A percentile compares a stretch with the other conserved stretches of the same genome.
Conservation (phyloP, 2,113 vertebrate species). For the Excalfactoria chinensis region DNA sequence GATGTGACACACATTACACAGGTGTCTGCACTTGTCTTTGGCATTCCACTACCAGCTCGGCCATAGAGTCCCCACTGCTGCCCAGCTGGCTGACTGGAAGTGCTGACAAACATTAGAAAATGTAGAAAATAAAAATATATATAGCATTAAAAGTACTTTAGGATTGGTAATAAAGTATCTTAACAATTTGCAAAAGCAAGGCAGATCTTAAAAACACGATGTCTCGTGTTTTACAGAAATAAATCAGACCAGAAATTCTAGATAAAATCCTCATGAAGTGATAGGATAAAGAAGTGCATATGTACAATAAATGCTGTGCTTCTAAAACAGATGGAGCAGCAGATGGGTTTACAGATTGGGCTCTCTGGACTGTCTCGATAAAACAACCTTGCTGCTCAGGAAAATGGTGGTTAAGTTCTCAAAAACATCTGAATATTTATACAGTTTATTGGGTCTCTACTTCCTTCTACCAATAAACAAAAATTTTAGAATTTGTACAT, state of each 20-base stretch:
- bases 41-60: neutral
- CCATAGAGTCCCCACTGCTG: neutral
- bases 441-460: neutral
- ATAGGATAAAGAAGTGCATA: constrained; percentile 46
- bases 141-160: neutral
- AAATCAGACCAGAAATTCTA: constrained; percentile 68
- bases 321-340: constrained; percentile 89
- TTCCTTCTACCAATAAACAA: constrained; percentile 29
- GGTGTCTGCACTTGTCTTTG: neutral
- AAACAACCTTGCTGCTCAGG: constrained; percentile 69
- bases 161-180: neutral
- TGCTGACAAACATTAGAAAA: neutral
- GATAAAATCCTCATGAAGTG: constrained; percentile 72
- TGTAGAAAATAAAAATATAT: neutral
- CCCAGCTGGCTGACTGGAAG: neutral
- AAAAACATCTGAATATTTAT: constrained; percentile 31
- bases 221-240: constrained; percentile 40
- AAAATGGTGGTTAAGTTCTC: constrained; percentile 62
- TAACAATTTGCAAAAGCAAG: neutral
- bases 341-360: constrained; percentile 88
- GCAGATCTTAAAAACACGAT: neutral
- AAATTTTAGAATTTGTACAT: constrained; percentile 19
- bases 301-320: constrained; percentile 3
- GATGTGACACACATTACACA: neutral
- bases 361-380: constrained; percentile 75